Conservation (phyloP, 2,888 invertebrate species). For the Ctena decussata region DNA sequence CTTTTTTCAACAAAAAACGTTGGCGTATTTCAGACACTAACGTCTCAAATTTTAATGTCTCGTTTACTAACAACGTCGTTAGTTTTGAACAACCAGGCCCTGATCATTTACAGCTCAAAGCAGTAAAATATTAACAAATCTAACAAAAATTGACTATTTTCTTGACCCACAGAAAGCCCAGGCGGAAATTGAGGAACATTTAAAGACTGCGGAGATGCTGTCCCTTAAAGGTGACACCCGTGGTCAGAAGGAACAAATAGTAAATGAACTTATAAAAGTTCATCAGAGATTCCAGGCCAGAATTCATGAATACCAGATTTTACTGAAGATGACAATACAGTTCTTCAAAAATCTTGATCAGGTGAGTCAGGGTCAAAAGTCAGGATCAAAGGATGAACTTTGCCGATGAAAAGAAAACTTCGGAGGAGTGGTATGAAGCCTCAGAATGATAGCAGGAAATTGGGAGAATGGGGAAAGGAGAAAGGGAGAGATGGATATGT, state of each 20-base stretch:
- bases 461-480: no score
- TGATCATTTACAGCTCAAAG: no score
- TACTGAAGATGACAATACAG: constrained; percentile 91
- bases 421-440: no score
- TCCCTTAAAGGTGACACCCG: constrained; percentile 89
- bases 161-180: constrained; percentile 83
- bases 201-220: constrained; percentile 91
- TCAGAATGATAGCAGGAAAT: no score
- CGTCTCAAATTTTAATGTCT: no score
- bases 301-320: constrained; percentile 91
- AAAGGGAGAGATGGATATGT: no score
- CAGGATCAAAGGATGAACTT: background rate
- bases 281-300: constrained; percentile 91
- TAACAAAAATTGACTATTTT: background rate
- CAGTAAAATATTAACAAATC: no score
- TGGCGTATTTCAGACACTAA: no score
- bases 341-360: constrained; percentile 91
- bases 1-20: no score
- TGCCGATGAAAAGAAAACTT: no score
- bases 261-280: constrained; percentile 90
- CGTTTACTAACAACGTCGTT: no score
- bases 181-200: constrained; percentile 89
- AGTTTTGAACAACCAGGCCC: no score
- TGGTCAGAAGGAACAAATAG: constrained; percentile 89
- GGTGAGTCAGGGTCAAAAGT: constrained; percentile 83